phyloP scores from a whole-genome alignment of 2,797 vertebrate genomes.

The Austrolebias charrua region DNA sequence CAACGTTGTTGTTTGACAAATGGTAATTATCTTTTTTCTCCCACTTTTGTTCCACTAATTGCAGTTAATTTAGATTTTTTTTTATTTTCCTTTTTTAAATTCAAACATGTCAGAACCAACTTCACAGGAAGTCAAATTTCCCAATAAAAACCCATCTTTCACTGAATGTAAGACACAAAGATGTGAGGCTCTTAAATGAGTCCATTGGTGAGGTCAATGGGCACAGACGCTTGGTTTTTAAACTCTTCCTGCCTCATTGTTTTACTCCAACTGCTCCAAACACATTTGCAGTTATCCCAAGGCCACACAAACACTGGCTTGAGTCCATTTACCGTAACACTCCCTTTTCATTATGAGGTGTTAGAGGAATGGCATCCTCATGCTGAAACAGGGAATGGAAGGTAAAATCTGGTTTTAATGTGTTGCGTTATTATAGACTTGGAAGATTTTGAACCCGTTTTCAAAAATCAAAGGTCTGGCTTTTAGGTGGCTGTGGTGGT shows the following conservation, averaged over 20 bases:
- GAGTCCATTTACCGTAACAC: slow-evolving; percentile 57
- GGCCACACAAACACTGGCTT: slow-evolving; percentile 59
- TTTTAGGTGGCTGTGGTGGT: no score
- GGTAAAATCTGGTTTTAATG: no score
- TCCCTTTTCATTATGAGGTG: slow-evolving; percentile 29
- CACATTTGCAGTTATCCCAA: slow-evolving; percentile 42
- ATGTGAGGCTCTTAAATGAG: slow-evolving; percentile 20
- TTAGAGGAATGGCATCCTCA: background rate
- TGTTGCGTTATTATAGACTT: no score
- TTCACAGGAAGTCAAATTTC: slow-evolving; percentile 36
- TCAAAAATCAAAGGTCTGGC: no score
- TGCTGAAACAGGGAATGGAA: no score
- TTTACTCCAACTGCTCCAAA: slow-evolving; percentile 11
- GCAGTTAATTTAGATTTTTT: slow-evolving; percentile 66
- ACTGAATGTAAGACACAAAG: slow-evolving; percentile 19
- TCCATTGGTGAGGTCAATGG: slow-evolving; percentile 51
- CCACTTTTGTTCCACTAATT: slow-evolving; percentile 70
- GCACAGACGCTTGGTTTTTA: slow-evolving; percentile 52
- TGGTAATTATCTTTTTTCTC: slow-evolving; percentile 64
- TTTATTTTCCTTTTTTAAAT: slow-evolving; percentile 49
- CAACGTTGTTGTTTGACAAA: slow-evolving; percentile 72
- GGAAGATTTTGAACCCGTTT: no score
- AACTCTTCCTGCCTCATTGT: slow-evolving; percentile 29
- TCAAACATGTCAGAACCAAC: slow-evolving; percentile 54
- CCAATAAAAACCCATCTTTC: slow-evolving; percentile 34